Evolutionary conservation across 2,797 vertebrate species (phyloP), one percentile per base, ranked within the genome.

Genomic region (Phataginus tetradactyla): DNA sequence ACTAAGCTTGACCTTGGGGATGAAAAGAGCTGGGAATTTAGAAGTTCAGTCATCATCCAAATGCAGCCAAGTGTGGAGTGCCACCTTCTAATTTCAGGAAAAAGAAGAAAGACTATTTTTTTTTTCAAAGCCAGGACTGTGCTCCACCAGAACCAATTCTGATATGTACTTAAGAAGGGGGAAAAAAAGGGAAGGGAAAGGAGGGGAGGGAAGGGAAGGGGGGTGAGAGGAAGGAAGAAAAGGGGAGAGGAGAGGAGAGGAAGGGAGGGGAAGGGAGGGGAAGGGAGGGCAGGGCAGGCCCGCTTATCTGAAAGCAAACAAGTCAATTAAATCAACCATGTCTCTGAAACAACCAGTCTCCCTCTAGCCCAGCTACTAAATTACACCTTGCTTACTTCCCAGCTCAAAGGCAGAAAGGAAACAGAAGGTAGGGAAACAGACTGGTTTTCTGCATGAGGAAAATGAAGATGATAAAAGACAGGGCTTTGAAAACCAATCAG

Each of bases 401-500:
- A 90, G 68, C 90, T 97, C 68, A 78, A 96, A 97, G 96, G 92
- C 57, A 87, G 95, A 95, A 97, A 98, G 83, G 0, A 84, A 98
- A 92, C 92, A 98, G 97, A 96, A 98, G 98, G 97, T 71, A 0
- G 84, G 49, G 87, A 96, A 69, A 85, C 88, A 97, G 97, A 95
- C 97, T 94, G 85, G 87, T 98, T 98, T 98, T 97, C 96, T 95
- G 94, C 92, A 96, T 92, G 96, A 98, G 91, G 95, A 97, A 97
- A 92, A 97, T 1, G 59, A 97, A 96, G 95, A 97, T 97, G 98
- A 97, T 95, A 94, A 98, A 98, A 98, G 95, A 97, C 86, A 94
- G 92, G 96, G 64, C 97, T 97, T 96, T 98, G 97, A 98, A 98
- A 98, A 98, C 97, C 97, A 97, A 98, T 98, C 97, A 98, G 96